These are phyloP conservation scores for Erebia palarica DNA, from an alignment of 2,888 invertebrate genomes.

Conservation along the genomic window DNA sequence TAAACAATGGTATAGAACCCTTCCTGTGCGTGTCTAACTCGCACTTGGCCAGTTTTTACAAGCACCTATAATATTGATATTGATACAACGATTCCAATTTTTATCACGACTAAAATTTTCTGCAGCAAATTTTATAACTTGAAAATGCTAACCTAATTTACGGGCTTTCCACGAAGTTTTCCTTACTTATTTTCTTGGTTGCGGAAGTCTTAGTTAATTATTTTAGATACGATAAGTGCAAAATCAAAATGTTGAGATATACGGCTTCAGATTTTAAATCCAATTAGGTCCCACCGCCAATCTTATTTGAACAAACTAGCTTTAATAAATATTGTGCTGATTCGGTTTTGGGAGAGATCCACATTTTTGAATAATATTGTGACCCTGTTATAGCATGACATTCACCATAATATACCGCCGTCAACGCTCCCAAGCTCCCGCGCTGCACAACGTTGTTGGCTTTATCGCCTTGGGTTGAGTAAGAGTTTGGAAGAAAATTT, in stretches of 20 bases:
- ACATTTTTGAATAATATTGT: too few relatives aligned
- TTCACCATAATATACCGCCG: too few relatives aligned
- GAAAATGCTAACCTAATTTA: conserved; percentile 40
- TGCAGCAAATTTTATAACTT: conserved; percentile 38
- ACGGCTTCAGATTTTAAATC: background rate
- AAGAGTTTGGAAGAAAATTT: too few relatives aligned
- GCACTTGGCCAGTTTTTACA: background rate
- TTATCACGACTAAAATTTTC: conserved; percentile 33
- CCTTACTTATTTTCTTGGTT: conserved; percentile 32
- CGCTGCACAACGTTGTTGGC: too few relatives aligned
- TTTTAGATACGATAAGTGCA: conserved; percentile 17
- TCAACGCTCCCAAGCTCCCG: too few relatives aligned
- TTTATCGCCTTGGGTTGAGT: too few relatives aligned
- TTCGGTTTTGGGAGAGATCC: too few relatives aligned
- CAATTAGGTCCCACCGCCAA: background rate
- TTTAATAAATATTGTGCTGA: too few relatives aligned
- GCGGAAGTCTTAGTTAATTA: conserved; percentile 28
- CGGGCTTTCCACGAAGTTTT: conserved; percentile 33
- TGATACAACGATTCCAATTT: conserved; percentile 34
- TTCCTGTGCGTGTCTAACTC: too few relatives aligned
- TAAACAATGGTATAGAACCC: background rate
- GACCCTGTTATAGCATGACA: too few relatives aligned
- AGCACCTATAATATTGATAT: conserved; percentile 29
- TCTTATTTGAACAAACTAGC: too few relatives aligned
- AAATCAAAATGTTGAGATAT: conserved; percentile 8